Conservation (phyloP, 2,797 vertebrate genomes). For the Propithecus deckenii region DNA sequence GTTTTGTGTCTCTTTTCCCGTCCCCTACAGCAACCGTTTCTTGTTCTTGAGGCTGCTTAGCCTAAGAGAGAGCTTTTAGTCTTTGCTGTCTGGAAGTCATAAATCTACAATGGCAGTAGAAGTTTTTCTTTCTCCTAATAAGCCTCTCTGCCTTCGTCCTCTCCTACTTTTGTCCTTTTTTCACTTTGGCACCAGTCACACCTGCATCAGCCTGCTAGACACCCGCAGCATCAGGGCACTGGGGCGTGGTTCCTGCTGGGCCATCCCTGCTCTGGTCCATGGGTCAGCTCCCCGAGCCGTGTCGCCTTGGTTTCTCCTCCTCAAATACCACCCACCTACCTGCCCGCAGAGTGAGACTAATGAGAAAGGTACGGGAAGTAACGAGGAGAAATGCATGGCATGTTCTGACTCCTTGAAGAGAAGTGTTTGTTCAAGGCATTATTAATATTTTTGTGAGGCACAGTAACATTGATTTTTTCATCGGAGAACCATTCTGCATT, state of each 20-base stretch:
- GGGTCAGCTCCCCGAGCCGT: not conserved
- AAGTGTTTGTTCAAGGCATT: not conserved
- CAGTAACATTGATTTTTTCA: not conserved
- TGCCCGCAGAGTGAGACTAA: not conserved
- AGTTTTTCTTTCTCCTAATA: not conserved
- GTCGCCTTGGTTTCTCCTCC: not conserved
- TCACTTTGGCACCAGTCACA: not conserved
- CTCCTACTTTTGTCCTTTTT: not conserved
- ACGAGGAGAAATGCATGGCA: not conserved
- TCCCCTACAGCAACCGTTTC: rapidly evolving
- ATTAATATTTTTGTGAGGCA: not conserved
- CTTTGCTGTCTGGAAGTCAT: not conserved
- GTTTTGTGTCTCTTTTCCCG: not conserved
- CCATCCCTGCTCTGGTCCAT: rapidly evolving
- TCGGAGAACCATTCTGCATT: not conserved
- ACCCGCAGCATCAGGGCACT: rapidly evolving
- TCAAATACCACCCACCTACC: not conserved
- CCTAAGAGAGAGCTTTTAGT: not conserved
- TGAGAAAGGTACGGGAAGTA: not conserved
- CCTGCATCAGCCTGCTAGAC: not conserved
- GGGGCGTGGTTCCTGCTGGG: not conserved
- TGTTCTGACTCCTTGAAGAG: not conserved
- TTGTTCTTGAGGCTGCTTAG: not conserved
- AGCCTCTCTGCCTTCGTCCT: not conserved
- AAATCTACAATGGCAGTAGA: not conserved